Evolutionary conservation across 92 coral and sea anemone species (phyloP), one percentile per base, ranked within the genome.

Genomic region (Heteractis magnifica): DNA sequence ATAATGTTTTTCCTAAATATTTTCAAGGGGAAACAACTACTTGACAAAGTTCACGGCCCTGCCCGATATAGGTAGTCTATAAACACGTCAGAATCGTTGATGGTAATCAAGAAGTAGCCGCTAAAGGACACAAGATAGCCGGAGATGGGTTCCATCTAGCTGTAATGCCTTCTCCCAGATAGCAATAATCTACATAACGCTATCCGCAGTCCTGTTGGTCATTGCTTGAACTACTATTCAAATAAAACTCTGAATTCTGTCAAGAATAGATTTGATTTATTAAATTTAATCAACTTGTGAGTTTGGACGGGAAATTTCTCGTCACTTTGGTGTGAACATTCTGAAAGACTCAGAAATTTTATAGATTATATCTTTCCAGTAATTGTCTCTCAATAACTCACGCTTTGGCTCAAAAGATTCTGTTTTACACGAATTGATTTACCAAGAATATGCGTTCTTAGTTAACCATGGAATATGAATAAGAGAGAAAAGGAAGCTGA

Each of bases 1-100:
- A 89, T 88, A 90, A 92, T 91, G 88, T 81, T 91, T 89, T 85
- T 77, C 91, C 86, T 84, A 93, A 88, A 93, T 93, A 90, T 74
- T 86, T 87, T 76, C 80, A 76, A 89, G 86, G 90, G 88, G 85
- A 87, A 89, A 86, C 92, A 83, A 84, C 78, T 83, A 83, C 89
- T 84, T 80, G 84, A 86, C 79, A 49, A 58, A 52, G 86, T 72
- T 56, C 79, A 74, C 20, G 86, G 81, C 76, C 79, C 80, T 77
- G 81, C 6, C 50, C 10, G 72, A 60, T 76, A 65, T 75, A 76
- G 56, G 49, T 10, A 19, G 72, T 76, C 75, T 62, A 84, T 58
- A 89, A 89, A 86, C 82, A 83, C 78, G 80, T 85, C 88, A 84
- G 18, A 84, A 72, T 56, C 77, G 19, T 79, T 88, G 88, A 70